Base-by-base conservation (phyloP, 2,888 invertebrate genomes). In the Holacanthella duospinosa region DNA sequence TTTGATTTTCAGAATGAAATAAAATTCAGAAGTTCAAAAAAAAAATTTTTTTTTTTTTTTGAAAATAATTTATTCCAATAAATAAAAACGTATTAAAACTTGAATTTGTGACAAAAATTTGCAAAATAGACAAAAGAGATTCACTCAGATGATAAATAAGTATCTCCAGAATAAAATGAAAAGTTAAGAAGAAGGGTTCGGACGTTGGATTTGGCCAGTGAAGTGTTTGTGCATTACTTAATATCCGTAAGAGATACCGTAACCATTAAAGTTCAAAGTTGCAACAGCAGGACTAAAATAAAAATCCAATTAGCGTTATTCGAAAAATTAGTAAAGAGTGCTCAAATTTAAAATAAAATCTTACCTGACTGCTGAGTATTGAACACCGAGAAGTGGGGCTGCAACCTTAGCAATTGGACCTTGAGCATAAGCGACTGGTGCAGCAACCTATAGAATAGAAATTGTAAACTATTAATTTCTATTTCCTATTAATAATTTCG, bases 321-420 rank as follows among this genome's bases (percentile, higher is more conserved):
- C 6, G 48, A 16, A 16, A 48, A n/a, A 48, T n/a, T 48, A 4
- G 16, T 48, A 9, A n/a, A n/a, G 19, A 36, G 16, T 16, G 36
- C 6, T 21, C n/a, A n/a, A 48, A 16, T 48, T 4, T 48, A 48
- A 48, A 16, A 9, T 21, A n/a, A 48, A n/a, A 4, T 4, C 12
- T 4, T 48, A 48, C 48, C 48, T 48, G 48, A 66, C 65, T 48
- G 85, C 83, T 29, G 81, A 80, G 77, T 83, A 83, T 29, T 80
- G 75, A 58, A 83, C 72, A 61, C 74, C 74, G 60, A 65, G 67
- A 64, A 72, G 63, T 29, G 75, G 75, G 67, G 64, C 29, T 19
- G 43, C 44, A 27, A 58, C 64, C n/a, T 58, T 63, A 55, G 63
- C 61, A 26, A 62, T 63, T 44, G 55, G 43, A 53, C 53, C 48